phyloP scores from a whole-genome alignment of 2,113 vertebrate genomes.

The Lichenostomus cassidix region DNA sequence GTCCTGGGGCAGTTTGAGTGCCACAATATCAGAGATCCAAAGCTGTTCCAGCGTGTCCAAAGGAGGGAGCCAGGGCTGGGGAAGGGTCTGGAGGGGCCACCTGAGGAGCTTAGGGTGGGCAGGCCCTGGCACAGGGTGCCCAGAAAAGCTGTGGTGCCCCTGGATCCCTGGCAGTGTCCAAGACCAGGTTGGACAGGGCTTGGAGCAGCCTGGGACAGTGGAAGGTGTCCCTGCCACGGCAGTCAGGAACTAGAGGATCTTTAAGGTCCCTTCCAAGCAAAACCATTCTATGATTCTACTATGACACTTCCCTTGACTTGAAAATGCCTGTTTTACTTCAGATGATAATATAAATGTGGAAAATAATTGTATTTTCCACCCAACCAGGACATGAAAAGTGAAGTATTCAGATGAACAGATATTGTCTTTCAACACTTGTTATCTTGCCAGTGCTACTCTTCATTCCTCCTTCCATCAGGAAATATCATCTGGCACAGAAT shows the following conservation, averaged over 20 bases:
- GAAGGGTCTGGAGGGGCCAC: neutral
- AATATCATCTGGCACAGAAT: neutral
- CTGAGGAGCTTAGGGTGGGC: neutral
- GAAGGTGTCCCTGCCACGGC: neutral
- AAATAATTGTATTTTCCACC: neutral
- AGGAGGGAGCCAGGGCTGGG: neutral
- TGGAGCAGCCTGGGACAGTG: neutral
- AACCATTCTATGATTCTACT: neutral
- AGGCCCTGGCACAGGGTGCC: neutral
- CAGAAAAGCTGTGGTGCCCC: neutral
- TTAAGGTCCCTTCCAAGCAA: neutral
- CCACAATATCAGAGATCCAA: neutral
- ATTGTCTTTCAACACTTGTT: neutral
- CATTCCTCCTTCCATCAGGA: neutral
- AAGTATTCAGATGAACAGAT: neutral
- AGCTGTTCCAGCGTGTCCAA: neutral
- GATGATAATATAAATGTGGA: neutral
- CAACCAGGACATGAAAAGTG: neutral
- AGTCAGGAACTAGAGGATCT: neutral
- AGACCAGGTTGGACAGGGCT: neutral
- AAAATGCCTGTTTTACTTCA: neutral
- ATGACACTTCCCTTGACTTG: neutral
- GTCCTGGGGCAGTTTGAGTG: neutral
- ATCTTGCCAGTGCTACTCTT: neutral
- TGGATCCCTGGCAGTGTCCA: neutral